Evolutionary conservation across 2,797 vertebrate genomes (phyloP).

Genomic region (Toxotes lorentzi): DNA sequence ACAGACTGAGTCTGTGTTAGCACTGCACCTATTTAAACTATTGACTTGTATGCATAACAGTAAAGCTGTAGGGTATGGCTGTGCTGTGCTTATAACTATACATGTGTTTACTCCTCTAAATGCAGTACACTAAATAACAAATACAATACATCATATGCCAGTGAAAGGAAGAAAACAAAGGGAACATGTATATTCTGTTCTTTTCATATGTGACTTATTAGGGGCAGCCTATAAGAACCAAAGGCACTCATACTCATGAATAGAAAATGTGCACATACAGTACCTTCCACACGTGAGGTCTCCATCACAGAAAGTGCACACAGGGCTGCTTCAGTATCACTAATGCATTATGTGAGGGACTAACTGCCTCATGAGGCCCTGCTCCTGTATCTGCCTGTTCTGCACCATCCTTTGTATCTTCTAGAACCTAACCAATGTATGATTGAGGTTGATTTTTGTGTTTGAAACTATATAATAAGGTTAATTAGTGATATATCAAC

Average conservation of each 20-base stretch:
- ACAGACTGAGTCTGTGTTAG: conserved; percentile 42
- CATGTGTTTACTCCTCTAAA: conserved; percentile 16
- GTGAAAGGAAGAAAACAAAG: conserved; percentile 10
- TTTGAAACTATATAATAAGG: neutral
- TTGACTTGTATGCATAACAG: conserved; percentile 42
- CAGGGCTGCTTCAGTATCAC: conserved; percentile 13
- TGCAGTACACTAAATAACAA: neutral
- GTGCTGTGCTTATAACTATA: conserved; percentile 9
- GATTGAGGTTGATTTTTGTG: neutral
- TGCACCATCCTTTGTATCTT: neutral
- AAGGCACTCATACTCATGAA: conserved; percentile 14
- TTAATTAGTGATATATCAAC: neutral
- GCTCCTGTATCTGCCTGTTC: conserved; percentile 14
- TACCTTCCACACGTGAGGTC: neutral
- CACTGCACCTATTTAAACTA: conserved; percentile 51
- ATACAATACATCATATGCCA: neutral
- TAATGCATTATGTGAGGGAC: conserved; percentile 29
- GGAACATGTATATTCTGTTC: neutral
- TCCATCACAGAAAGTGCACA: conserved; percentile 16
- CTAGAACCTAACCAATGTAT: neutral
- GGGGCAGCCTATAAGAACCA: conserved; percentile 9
- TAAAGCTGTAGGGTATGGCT: conserved; percentile 21
- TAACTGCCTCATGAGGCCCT: conserved; percentile 15
- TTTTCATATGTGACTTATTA: conserved; percentile 28
- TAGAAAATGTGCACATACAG: conserved; percentile 16